These are phyloP conservation scores for Perognathus longimembris DNA, from an alignment of 2,113 vertebrate species.

Conservation along the genomic window DNA sequence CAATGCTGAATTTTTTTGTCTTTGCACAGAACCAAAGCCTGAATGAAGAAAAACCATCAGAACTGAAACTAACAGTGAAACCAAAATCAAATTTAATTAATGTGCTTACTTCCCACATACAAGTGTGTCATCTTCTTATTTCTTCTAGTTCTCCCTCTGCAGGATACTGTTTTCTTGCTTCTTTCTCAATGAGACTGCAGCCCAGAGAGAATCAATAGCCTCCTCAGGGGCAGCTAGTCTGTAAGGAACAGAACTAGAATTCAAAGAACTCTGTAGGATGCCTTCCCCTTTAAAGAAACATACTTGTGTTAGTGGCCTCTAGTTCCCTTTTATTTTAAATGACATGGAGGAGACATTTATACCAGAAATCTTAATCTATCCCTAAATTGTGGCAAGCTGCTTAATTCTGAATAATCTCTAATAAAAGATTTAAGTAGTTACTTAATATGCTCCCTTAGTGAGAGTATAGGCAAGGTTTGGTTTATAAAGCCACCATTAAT, in stretches of 20 bases:
- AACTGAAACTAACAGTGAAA: not conserved
- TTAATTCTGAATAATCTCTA: not conserved
- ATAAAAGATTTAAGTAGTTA: not conserved
- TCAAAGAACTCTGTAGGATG: not conserved
- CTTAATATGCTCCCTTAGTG: not conserved
- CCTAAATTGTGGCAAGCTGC: not conserved
- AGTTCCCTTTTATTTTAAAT: constrained; percentile 9
- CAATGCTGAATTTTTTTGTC: not conserved
- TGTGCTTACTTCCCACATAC: not conserved
- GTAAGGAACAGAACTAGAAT: not conserved
- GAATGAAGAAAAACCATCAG: not conserved
- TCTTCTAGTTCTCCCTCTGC: not conserved
- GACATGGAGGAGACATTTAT: not conserved
- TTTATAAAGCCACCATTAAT: not conserved
- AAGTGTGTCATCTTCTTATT: not conserved
- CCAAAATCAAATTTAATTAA: not conserved
- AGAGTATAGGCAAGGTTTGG: not conserved
- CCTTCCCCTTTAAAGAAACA: not conserved
- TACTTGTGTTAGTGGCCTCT: not conserved
- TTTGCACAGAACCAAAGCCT: not conserved
- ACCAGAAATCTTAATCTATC: not conserved
- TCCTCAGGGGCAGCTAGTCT: not conserved
- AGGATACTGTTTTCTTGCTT: not conserved
- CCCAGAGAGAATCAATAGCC: not conserved
- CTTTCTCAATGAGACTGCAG: not conserved